Percentiles rank a stretch among this genome's conserved stretches.
Conservation (phyloP, 1,140 invertebrate genomes). For the Listronotus bonariensis region DNA sequence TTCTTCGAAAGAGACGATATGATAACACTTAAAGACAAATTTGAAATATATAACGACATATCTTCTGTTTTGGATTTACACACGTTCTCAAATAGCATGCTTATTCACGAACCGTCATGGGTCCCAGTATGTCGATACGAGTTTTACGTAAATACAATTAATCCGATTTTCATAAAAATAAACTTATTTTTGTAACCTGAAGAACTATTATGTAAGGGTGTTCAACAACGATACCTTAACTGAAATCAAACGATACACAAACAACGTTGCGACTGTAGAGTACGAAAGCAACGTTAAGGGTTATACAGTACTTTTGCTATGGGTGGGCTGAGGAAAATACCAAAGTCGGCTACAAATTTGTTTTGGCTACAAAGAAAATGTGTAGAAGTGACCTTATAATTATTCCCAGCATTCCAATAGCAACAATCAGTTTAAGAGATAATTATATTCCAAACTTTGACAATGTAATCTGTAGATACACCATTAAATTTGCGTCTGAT, state of each 20-base stretch:
- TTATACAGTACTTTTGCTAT: constrained; percentile 54
- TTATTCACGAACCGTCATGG: constrained; percentile 28
- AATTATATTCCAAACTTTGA: constrained; percentile 32
- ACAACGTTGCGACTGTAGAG: constrained; percentile 39
- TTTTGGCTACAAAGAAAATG: constrained; percentile 31
- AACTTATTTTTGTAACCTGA: constrained; percentile 46
- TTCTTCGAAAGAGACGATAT: constrained; percentile 26
- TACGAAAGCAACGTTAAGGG: constrained; percentile 44
- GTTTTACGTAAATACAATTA: constrained; percentile 34
- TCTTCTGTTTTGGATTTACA: constrained; percentile 11
- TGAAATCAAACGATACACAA: constrained; percentile 46
- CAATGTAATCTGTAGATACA: constrained; percentile 21
- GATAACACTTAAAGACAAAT: not conserved
- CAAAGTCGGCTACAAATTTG: constrained; percentile 47
- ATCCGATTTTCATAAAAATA: constrained; percentile 39
- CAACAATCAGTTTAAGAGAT: constrained; percentile 9
- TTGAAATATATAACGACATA: constrained; percentile 31
- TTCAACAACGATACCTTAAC: constrained; percentile 51
- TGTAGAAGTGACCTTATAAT: constrained; percentile 1
- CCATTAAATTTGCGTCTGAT: constrained; percentile 2
- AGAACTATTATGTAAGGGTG: constrained; percentile 46
- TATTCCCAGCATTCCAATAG: not conserved
- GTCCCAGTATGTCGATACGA: constrained; percentile 31
- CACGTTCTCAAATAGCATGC: constrained; percentile 17
- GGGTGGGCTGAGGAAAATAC: constrained; percentile 42